phyloP scores from a whole-genome alignment of 2,113 vertebrate species.

The Indicator indicator region DNA sequence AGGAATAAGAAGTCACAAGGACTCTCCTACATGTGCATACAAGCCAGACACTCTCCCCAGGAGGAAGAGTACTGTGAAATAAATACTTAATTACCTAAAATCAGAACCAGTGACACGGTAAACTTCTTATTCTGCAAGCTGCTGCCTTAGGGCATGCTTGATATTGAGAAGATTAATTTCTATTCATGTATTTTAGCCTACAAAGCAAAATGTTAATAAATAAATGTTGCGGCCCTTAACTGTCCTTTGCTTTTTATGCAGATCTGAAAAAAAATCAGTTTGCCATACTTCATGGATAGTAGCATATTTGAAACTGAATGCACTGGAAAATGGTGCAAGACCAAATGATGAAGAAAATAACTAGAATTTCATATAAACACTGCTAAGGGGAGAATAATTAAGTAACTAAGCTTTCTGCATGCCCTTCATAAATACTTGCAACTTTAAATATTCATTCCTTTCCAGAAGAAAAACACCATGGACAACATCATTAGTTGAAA shows the following conservation, averaged over 20 bases:
- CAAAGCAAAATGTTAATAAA: constrained; percentile 20
- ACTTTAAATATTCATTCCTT: constrained; percentile 56
- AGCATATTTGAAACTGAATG: constrained; percentile 32
- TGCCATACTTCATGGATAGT: background rate
- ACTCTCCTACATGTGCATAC: background rate
- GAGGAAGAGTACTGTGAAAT: constrained; percentile 41
- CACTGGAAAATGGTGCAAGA: background rate
- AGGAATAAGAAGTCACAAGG: background rate
- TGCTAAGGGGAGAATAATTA: constrained; percentile 25
- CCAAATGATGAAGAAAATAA: background rate
- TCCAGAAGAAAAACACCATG: background rate
- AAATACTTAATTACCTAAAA: constrained; percentile 56
- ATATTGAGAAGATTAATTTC: constrained; percentile 21
- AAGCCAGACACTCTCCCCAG: background rate
- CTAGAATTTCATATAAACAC: background rate
- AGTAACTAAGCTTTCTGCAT: background rate
- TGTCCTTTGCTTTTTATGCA: background rate
- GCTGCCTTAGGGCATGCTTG: constrained; percentile 15
- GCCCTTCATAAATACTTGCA: constrained; percentile 30
- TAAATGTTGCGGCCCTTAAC: background rate
- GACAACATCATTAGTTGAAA: constrained; percentile 3
- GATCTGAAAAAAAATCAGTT: background rate
- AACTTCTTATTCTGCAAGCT: constrained; percentile 7
- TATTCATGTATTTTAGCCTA: constrained; percentile 1
- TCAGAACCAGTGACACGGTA: constrained; percentile 57